phyloP scores from a whole-genome alignment of 2,797 vertebrate species.

The Lepilemur ruficaudatus region DNA sequence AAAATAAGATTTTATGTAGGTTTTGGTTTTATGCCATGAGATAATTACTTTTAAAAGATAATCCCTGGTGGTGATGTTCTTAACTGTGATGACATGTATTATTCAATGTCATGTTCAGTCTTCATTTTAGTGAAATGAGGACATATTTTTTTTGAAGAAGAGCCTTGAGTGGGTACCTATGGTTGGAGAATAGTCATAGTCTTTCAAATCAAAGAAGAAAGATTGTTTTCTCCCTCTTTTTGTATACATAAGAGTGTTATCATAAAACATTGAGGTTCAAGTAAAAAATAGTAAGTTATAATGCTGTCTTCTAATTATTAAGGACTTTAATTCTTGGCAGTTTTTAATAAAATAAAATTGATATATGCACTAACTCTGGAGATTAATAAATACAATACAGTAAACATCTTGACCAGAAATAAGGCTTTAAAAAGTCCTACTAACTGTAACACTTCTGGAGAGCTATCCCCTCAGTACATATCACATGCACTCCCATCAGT shows the following conservation, averaged over 20 bases:
- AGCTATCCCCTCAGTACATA: neutral
- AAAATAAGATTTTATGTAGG: neutral
- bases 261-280: neutral
- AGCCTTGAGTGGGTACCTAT: fast-evolving
- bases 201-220: neutral
- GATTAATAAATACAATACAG: neutral
- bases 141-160: neutral
- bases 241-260: neutral
- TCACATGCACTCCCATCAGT: neutral
- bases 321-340: neutral
- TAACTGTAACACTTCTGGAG: neutral
- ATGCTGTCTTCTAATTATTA: neutral
- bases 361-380: neutral
- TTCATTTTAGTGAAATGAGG: neutral
- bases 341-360: neutral
- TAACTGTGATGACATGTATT: neutral
- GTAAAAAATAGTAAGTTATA: neutral
- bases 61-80: neutral
- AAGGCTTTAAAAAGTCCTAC: neutral
- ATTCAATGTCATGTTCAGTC: neutral
- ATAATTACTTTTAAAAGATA: neutral
- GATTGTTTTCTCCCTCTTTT: neutral
- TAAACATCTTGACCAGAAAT: neutral
- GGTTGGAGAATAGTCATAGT: neutral
- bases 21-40: neutral